Conservation (phyloP, 2,113 vertebrate species). For the Vulpes vulpes region DNA sequence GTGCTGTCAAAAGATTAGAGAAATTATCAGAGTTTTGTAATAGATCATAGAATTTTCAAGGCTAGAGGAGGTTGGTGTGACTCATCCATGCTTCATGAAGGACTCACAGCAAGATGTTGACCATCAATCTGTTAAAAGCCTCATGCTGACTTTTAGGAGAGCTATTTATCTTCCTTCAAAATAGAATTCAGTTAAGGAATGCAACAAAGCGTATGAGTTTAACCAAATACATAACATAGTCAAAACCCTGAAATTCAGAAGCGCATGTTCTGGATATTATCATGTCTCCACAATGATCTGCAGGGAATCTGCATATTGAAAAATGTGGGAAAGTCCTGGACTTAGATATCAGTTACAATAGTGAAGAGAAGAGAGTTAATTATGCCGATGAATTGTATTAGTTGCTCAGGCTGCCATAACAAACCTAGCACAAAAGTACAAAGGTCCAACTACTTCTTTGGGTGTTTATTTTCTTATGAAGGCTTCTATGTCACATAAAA, state of each 20-base stretch:
- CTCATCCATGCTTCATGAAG: background rate
- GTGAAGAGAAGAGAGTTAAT: background rate
- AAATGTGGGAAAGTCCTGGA: background rate
- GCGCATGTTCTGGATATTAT: background rate
- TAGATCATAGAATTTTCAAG: constrained; percentile 49
- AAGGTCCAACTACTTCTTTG: background rate
- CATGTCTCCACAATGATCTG: background rate
- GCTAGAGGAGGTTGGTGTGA: background rate
- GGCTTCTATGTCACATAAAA: background rate
- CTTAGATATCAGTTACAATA: background rate
- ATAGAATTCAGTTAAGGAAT: background rate
- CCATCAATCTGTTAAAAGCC: constrained; percentile 25
- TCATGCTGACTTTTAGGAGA: constrained; percentile 1
- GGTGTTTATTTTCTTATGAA: background rate
- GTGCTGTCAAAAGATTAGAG: constrained; percentile 2
- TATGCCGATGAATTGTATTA: background rate
- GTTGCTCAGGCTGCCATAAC: background rate
- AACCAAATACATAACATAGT: background rate
- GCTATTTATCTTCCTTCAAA: constrained; percentile 41
- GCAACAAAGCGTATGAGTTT: background rate
- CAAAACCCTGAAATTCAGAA: background rate
- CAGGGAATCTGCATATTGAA: background rate
- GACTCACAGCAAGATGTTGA: background rate
- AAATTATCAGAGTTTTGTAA: background rate
- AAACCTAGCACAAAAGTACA: background rate